These are phyloP conservation scores for Apus apus DNA, from an alignment of 2,113 vertebrate species.

Conservation along the genomic window DNA sequence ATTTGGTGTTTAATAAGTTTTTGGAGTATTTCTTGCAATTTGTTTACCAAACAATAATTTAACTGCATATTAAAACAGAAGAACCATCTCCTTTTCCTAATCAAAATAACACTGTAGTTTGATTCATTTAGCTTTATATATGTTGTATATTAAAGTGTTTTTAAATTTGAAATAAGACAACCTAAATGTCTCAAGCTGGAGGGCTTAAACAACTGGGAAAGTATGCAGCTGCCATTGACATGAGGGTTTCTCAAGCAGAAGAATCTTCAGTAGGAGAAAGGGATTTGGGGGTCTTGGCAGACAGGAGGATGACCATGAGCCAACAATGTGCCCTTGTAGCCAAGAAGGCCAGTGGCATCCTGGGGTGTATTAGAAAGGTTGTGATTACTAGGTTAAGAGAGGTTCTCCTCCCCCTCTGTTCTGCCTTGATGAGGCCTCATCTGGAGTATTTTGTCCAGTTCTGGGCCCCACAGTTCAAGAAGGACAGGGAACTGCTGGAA, in stretches of 20 bases:
- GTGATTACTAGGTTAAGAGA: no score
- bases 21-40: background rate
- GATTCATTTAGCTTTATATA: background rate
- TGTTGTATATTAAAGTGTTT: background rate
- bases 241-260: background rate
- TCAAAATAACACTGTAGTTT: background rate
- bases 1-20: background rate
- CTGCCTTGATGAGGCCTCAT: no score
- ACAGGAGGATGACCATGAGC: no score
- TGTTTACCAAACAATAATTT: background rate
- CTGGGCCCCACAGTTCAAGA: no score
- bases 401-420: no score
- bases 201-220: background rate
- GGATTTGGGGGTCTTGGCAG: no score
- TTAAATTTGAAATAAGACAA: background rate
- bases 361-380: no score
- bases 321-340: no score
- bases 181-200: background rate
- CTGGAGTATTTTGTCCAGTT: no score
- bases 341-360: no score
- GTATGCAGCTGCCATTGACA: background rate
- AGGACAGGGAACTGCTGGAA: no score
- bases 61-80: background rate
- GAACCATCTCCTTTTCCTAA: background rate
- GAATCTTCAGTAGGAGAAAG: background rate